Base-by-base conservation (phyloP, 2,797 vertebrate species). In the Tamandua tetradactyla region DNA sequence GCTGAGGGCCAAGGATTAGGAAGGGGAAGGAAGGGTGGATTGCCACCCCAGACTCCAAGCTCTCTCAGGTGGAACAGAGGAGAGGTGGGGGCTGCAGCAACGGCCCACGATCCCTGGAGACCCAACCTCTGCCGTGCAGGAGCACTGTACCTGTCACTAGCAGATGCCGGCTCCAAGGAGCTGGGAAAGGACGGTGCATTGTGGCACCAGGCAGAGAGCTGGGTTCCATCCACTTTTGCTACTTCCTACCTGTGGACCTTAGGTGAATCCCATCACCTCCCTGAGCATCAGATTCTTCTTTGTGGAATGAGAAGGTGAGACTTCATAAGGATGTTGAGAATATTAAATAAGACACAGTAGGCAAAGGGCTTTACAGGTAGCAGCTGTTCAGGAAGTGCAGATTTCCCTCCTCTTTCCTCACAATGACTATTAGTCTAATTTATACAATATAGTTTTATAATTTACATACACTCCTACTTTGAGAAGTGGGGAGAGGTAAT, bases 341-440 rank as follows among this genome's bases (percentile, higher is more conserved):
- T 84, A 49, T 6, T 2, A 9, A 30, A 3, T 0, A 44, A 23
- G 35, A 25, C 3, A 37, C 30, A 20, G 61, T 27, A 14, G 32
- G n/a, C 3, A 0, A 18, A 66, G 76, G 49, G 57, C 57, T 61
- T 11, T 37, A 61, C n/a, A 0, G 0, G 3, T 4, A 20, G 7
- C 0, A 3, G 7, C 0, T 5, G 35, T 25, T 52, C 14, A 2
- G 0, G 5, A 6, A 6, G 0, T 2, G 47, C 30, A 17, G 72
- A 11, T 17, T 44, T 37, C 32, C 52, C 0, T 0, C 5, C n/a
- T 18, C 57, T 12, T 35, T 57, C 42, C 2, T 13, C 40, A 15
- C 0, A 1, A 0, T 4, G 66, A 62, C 10, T 0, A 3, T 23
- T 18, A 5, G 57, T 0, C 61, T 44, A 2, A 37, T 40, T n/a